phyloP scores from a whole-genome alignment of 1,140 invertebrate species.

The Araneus ventricosus region DNA sequence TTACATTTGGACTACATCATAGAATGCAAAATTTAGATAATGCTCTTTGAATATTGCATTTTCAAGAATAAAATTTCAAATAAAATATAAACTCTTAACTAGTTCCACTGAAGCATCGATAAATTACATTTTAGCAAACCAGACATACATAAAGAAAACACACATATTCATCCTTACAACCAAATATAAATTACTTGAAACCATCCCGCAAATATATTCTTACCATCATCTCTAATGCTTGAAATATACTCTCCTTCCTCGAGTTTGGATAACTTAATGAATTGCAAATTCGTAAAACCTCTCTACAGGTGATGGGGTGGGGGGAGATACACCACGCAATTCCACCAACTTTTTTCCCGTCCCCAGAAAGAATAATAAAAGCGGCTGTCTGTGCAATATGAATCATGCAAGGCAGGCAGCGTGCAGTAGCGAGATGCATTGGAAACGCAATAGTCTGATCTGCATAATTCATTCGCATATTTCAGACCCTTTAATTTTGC shows the following conservation, averaged over 20 bases:
- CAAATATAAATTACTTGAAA: not conserved
- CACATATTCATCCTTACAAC: too few relatives aligned
- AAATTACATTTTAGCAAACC: too few relatives aligned
- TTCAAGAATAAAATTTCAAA: too few relatives aligned
- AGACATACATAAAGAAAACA: too few relatives aligned
- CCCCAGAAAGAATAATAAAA: constrained; percentile 1
- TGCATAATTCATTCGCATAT: constrained; percentile 65
- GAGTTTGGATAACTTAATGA: not conserved
- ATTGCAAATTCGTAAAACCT: not conserved
- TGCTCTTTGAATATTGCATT: too few relatives aligned
- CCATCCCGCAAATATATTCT: not conserved
- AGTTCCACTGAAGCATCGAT: too few relatives aligned
- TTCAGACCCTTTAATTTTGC: constrained; percentile 44
- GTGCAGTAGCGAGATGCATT: not conserved
- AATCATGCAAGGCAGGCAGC: not conserved
- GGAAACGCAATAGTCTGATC: constrained; percentile 16
- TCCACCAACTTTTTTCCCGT: not conserved
- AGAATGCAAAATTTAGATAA: too few relatives aligned
- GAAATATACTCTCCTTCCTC: not conserved
- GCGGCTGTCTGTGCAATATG: not conserved
- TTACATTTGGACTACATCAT: too few relatives aligned
- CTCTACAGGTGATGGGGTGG: not conserved
- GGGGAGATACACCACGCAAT: not conserved
- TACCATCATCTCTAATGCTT: not conserved
- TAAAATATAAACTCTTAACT: too few relatives aligned